Evolutionary conservation across 2,113 vertebrate genomes (phyloP).

Genomic region (Ptilonorhynchus violaceus): DNA sequence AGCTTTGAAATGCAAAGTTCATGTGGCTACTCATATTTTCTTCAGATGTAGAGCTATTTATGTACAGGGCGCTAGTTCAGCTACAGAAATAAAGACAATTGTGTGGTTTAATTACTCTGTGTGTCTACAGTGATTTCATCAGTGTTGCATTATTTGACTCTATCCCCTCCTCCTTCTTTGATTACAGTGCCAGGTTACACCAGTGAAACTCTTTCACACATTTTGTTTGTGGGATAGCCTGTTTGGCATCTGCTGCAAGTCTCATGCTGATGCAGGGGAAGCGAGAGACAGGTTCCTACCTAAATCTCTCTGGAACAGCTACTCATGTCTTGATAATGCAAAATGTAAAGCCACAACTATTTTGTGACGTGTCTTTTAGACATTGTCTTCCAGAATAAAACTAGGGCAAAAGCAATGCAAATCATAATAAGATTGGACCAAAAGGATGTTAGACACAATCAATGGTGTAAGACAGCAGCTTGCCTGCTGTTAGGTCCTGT

Average conservation of each 20-base stretch:
- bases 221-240: background rate
- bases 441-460: background rate
- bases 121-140: background rate
- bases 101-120: background rate
- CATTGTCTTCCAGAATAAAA: constrained; percentile 1
- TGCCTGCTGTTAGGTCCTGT: background rate
- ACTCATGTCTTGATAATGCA: background rate
- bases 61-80: background rate
- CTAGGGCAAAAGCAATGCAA: background rate
- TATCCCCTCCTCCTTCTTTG: background rate
- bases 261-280: background rate
- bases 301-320: background rate
- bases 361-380: background rate
- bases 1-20: background rate
- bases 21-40: background rate
- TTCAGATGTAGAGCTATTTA: background rate
- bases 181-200: background rate
- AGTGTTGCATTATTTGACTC: background rate
- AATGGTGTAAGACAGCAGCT: background rate
- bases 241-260: background rate
- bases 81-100: background rate
- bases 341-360: background rate
- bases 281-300: background rate
- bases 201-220: background rate
- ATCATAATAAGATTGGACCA: background rate